These are phyloP conservation scores for Erebia epiphron DNA, from an alignment of 2,888 invertebrate genomes.

Conservation along the genomic window DNA sequence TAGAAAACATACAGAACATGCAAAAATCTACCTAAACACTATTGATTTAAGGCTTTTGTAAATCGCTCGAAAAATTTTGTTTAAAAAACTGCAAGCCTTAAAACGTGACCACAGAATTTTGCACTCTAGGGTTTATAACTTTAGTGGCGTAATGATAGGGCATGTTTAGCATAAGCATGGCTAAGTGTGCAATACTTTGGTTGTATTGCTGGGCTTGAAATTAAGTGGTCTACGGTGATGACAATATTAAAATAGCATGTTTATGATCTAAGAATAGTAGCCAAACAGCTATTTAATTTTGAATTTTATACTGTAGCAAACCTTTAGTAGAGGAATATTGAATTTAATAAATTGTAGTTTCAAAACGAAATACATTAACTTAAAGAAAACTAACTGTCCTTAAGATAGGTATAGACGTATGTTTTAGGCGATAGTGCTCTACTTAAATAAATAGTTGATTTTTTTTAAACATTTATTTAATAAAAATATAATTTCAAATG, in stretches of 20 bases:
- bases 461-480: too few species aligned
- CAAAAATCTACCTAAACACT: conserved; percentile 41
- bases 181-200: conserved; percentile 35
- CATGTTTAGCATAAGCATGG: conserved; percentile 40
- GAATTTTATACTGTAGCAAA: too few species aligned
- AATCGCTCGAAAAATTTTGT: conserved; percentile 13
- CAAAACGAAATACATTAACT: too few species aligned
- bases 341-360: background rate
- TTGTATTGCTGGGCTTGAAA: conserved; percentile 32
- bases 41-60: conserved; percentile 26
- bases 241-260: conserved; percentile 14
- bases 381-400: too few species aligned
- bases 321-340: background rate
- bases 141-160: conserved; percentile 37
- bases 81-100: conserved; percentile 40
- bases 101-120: conserved; percentile 12
- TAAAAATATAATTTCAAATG: background rate
- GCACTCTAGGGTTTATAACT: background rate
- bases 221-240: conserved; percentile 25
- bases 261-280: background rate
- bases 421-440: too few species aligned
- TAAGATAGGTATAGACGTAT: too few species aligned
- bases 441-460: too few species aligned
- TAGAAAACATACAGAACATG: conserved; percentile 14
- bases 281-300: background rate